Evolutionary conservation across 37 sponge, comb jelly and placozoan species (phyloP), one percentile per base, ranked within the genome.

Genomic region (Ianthella basta): DNA sequence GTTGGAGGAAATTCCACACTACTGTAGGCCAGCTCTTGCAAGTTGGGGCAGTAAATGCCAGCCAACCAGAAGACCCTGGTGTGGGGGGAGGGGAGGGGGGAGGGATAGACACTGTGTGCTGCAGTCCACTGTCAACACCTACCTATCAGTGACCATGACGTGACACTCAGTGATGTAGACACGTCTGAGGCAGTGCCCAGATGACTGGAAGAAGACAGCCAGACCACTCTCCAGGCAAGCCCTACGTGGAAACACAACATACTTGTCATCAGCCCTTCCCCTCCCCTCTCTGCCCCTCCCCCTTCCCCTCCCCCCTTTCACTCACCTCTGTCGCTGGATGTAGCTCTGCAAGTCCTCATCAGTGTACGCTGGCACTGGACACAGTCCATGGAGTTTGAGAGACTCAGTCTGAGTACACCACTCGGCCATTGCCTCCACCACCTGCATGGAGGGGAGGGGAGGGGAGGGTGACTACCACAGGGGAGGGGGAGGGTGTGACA

Each of bases 161-260:
- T 75, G 78, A 41, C 78, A 75, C 21, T 75, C 78, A 8, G 78
- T 75, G 53, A 75, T 75, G 78, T 75, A 75, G 25, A 75, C 78
- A 21, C n/a, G 35, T 41, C 78, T 75, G 3, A 75, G 37, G 4
- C 54, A 75, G 78, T 75, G 78, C 18, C 78, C 78, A 50, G 25
- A 25, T 1, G 78, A 38, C 37, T 75, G 78, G 25, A 38, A 75
- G 54, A 75, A 50, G 24, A 75, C 53, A 75, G 78, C 78, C 37
- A 75, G 53, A 39, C 78, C 37, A 3, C 25, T 40, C 78, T 75
- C 78, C 54, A 75, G 33, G 40, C 78, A 44, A 14, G 38, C 78
- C 6, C 78, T 75, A 44, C 50, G 50, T 8, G 8, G 8, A 10
- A 44, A 8, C 50, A 10, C 50, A 44, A 8, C 50, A 44, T 44